Base-by-base conservation (phyloP, 2,113 vertebrate genomes). In the Hippocampus comes region DNA sequence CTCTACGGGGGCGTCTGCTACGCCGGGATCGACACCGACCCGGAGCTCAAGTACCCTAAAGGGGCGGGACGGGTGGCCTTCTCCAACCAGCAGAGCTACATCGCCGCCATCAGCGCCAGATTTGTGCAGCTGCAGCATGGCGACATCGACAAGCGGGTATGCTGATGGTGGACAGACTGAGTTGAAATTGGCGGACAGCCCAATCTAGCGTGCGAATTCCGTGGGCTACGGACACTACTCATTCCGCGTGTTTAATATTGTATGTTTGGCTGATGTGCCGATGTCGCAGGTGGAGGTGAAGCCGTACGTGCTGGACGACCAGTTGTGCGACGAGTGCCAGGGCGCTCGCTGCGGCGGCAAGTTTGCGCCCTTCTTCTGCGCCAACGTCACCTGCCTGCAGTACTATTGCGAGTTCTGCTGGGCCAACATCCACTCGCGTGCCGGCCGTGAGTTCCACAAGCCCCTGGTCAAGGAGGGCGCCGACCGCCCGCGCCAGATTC, bases 371-470 rank as follows among this genome's bases (percentile, higher is more conserved):
- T 98, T 99, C 84, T 99, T 99, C 82, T 99, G 97, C 91, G 96
- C 97, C 89, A 99, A 99, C 76, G 97, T 99, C 92, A 99, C 97
- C 91, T 99, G 97, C 89, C 95, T 99, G 91, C 97, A 99, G 94
- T 99, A 99, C 94, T 99, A 99, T 94, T 99, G 97, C 84, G 97
- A 99, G 91, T 99, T 98, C 91, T 99, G 97, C 92, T 99, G 97
- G 97, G 96, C 96, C 82, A 98, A 97, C 82, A 99, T 99, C 93
- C 97, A 99, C 94, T 98, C 96, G 65, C 95, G 96, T 41, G 97
- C 96, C 53, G 96, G 97, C 43, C 95, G 97, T 61, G 97, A 98
- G 93, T 99, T 99, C 89, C 97, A 99, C 90, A 99, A 99, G 94
- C 97, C 97, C 76, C 95, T 99, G 93, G 97, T 99, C 70, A 99